A percentile compares a stretch with the other conserved stretches of the same genome.
Conservation (phyloP, 2,888 invertebrate genomes). For the Phania funesta region DNA sequence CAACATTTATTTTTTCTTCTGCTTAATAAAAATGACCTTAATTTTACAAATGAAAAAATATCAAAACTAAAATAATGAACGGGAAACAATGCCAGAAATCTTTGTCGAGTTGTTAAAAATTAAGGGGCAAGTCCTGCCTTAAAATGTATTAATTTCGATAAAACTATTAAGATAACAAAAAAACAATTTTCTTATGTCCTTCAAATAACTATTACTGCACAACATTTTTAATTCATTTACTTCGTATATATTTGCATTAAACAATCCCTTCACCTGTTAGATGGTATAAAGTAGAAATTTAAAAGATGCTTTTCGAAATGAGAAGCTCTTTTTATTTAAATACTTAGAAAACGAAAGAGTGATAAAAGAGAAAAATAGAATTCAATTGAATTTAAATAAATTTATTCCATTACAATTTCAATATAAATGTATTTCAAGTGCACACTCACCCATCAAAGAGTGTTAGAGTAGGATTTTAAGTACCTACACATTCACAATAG, state of each 20-base stretch:
- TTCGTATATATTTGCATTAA: neutral
- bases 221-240: neutral
- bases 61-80: too few relatives aligned
- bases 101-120: too few relatives aligned
- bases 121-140: too few relatives aligned
- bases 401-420: constrained; percentile 54
- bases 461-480: constrained; percentile 16
- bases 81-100: too few relatives aligned
- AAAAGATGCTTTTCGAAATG: neutral
- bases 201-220: too few relatives aligned
- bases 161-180: too few relatives aligned
- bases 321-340: neutral
- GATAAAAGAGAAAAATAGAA: constrained; percentile 1
- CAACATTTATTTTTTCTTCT: too few relatives aligned
- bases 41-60: too few relatives aligned
- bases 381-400: constrained; percentile 52
- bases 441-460: constrained; percentile 46
- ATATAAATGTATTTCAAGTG: constrained; percentile 43
- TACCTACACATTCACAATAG: constrained; percentile 35
- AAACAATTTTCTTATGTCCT: too few relatives aligned
- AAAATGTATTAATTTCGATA: too few relatives aligned
- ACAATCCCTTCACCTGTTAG: too few relatives aligned
- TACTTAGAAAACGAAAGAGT: neutral
- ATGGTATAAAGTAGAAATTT: neutral
- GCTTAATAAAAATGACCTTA: too few relatives aligned